These are phyloP conservation scores for Morus bassanus DNA, from an alignment of 2,797 vertebrate genomes.

Conservation along the genomic window DNA sequence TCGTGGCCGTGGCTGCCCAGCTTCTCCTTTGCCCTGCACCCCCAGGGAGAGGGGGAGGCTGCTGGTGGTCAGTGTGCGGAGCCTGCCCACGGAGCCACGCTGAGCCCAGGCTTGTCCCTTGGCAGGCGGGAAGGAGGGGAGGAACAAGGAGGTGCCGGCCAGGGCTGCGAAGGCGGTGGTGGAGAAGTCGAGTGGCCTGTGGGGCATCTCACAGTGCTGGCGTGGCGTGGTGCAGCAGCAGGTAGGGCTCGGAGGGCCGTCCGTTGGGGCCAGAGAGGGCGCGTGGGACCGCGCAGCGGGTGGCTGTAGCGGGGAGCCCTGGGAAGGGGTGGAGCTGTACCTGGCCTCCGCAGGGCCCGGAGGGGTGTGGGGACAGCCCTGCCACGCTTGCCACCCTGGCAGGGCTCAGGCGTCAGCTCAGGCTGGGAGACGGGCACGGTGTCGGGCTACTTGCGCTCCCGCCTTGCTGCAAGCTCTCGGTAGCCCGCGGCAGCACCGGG, in stretches of 20 bases:
- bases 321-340: background rate
- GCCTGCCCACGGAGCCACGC: background rate
- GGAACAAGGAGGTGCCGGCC: slow-evolving; percentile 74
- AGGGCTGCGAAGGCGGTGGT: slow-evolving; percentile 58
- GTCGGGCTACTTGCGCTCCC: fast-evolving
- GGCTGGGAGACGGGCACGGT: background rate
- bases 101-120: background rate
- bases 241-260: slow-evolving; percentile 63
- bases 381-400: fast-evolving
- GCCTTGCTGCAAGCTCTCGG: fast-evolving
- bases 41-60: background rate
- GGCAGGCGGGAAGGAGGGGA: slow-evolving; percentile 82
- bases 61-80: fast-evolving
- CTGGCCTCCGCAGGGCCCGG: background rate
- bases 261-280: fast-evolving
- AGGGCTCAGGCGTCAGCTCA: fast-evolving
- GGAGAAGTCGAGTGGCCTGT: slow-evolving; percentile 80
- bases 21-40: background rate
- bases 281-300: fast-evolving
- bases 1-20: background rate
- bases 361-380: background rate
- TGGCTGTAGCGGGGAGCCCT: fast-evolving
- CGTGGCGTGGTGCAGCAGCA: slow-evolving; percentile 87
- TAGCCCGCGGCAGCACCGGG: background rate
- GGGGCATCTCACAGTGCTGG: slow-evolving; percentile 89